Evolutionary conservation across 2,797 vertebrate species (phyloP).

Genomic region (Alfaro cultratus): DNA sequence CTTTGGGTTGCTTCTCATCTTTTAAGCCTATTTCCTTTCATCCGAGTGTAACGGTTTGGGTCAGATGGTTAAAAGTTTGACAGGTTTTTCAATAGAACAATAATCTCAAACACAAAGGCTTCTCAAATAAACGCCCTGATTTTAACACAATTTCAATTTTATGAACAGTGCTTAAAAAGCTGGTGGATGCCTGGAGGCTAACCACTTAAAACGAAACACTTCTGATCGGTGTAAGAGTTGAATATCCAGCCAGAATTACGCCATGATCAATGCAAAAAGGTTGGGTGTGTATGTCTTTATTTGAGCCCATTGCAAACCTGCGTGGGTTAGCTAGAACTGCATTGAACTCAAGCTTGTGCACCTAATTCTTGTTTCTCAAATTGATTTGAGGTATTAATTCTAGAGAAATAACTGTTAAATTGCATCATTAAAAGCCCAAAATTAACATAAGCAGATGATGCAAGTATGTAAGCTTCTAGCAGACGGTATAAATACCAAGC

Average conservation of each 20-base stretch:
- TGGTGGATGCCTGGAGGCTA: neutral
- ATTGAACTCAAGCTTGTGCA: neutral
- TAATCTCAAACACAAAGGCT: slow-evolving; percentile 1
- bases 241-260: neutral
- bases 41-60: neutral
- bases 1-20: neutral
- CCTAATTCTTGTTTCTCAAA: too few relatives aligned
- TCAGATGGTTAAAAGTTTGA: neutral
- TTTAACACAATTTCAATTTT: neutral
- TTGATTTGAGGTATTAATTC: too few relatives aligned
- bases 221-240: neutral
- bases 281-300: neutral
- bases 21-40: neutral
- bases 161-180: neutral
- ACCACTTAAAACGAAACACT: neutral
- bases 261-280: neutral
- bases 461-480: neutral
- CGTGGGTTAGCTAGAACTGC: neutral
- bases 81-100: neutral
- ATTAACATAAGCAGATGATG: neutral
- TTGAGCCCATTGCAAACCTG: neutral
- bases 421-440: too few relatives aligned
- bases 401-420: too few relatives aligned
- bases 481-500: neutral
- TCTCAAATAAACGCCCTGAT: neutral